phyloP scores from a whole-genome alignment of 64 coral and sea anemone species.

The Porites lutea region DNA sequence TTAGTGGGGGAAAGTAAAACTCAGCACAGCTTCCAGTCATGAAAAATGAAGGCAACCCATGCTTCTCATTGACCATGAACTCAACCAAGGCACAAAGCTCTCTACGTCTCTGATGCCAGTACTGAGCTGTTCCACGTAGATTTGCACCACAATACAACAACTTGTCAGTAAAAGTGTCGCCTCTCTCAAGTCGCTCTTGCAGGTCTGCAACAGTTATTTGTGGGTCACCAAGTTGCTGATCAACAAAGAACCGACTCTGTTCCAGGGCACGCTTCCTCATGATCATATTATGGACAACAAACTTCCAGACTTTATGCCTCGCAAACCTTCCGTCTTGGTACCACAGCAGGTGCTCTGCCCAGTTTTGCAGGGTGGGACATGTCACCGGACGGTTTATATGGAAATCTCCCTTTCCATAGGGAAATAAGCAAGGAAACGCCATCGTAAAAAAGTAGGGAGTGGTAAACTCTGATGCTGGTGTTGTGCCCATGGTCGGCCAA shows the following conservation, averaged over 20 bases:
- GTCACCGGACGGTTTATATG: too few species aligned
- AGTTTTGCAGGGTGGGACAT: too few species aligned
- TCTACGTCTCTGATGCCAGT: background rate
- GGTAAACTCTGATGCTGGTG: constrained; percentile 33
- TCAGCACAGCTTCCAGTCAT: constrained; percentile 70
- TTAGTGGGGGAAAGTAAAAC: constrained; percentile 47
- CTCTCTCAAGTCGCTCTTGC: too few species aligned
- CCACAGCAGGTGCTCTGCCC: too few species aligned
- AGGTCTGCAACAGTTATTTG: too few species aligned
- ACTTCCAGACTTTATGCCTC: constrained; percentile 58
- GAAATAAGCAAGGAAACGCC: constrained; percentile 55
- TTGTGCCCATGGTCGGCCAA: constrained; percentile 37
- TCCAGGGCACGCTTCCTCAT: too few species aligned
- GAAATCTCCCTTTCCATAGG: too few species aligned
- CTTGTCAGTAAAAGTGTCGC: too few species aligned
- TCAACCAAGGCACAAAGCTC: constrained; percentile 43
- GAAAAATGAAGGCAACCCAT: background rate
- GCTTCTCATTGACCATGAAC: background rate
- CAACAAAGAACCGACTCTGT: too few species aligned
- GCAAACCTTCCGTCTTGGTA: background rate
- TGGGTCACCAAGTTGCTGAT: too few species aligned
- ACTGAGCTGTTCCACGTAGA: too few species aligned
- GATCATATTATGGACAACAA: constrained; percentile 17
- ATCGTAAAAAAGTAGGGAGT: constrained; percentile 45
- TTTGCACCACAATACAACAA: too few species aligned